Base-by-base conservation (phyloP, 2,113 vertebrate genomes). In the Ceyx cyanopectus region DNA sequence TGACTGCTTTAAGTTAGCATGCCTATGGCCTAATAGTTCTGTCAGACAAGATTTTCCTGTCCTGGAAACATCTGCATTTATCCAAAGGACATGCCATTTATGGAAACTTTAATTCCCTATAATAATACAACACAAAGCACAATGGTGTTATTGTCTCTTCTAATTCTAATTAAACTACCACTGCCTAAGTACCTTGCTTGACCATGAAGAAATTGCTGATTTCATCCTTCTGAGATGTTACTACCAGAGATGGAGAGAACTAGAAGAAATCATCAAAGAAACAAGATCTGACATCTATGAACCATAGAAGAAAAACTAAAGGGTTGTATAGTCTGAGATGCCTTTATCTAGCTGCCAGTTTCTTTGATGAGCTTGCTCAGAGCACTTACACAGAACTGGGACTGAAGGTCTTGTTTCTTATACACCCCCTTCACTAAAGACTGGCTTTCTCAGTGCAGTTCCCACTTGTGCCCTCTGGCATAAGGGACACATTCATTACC, bases 351-450 rank as follows among this genome's bases (percentile, higher is more conserved):
- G 37, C 72, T 85, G 68, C n/a, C 81, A 95, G 32, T 34, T 85
- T 8, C 90, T 92, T 85, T 91, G 79, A 93, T 88, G 75, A 89
- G 53, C 43, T 90, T 53, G 4, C 90, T 90, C 79, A 66, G 75
- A 85, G 56, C 63, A 60, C 82, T 87, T 62, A 48, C 63, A 87
- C 32, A 62, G 79, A 81, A 66, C 43, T 56, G 53, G 53, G 69
- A 54, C 65, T 90, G 56, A 74, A 85, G 76, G 29, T 58, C 87
- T 91, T 91, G 54, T 74, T 70, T 85, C 76, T 95, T 56, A 51
- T 77, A 85, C 46, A 60, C 51, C 60, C 63, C 32, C 43, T 87
- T 69, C 92, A 93, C 82, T 94, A 32, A 77, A 73, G 60, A 53
- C 6, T 85, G 66, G 67, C 14, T 65, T 27, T 16, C 34, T 68